Base-by-base conservation (phyloP, 1,140 invertebrate genomes). In the Dinothrombium tinctorium region DNA sequence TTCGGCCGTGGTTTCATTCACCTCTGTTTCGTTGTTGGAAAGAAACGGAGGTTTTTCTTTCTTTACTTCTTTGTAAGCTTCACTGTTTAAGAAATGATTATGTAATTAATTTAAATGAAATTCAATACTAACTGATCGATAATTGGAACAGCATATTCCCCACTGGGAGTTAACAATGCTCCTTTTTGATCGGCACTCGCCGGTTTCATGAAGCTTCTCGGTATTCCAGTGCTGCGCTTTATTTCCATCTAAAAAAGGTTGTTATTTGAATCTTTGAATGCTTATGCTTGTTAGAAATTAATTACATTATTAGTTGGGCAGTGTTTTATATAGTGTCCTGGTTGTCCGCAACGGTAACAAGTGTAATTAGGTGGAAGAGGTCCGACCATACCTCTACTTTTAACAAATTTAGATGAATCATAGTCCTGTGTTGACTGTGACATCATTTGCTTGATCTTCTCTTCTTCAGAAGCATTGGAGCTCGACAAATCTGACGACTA, bases 391-490 rank as follows among this genome's bases (percentile, higher is more conserved):
- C 20, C 40, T 17, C 36, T 24, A 37, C 19, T 33, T 32, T 40
- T n/a, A 15, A 64, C 73, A 71, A 70, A 92, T 83, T 83, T 90
- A 57, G 80, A 78, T 42, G 84, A 80, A 62, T 94, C 83, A 68
- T 94, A 98, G 56, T 90, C 87, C 55, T 76, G 74, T 35, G 83
- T 89, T 28, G 86, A 90, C 54, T 94, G 87, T 41, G 74, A 71
- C 70, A 95, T 92, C 77, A 95, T 90, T 46, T 82, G 83, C 55
- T 76, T 74, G 52, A 98, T 89, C 63, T 94, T 94, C 54, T 96
- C 87, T 53, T 90, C 82, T 64, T 98, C 90, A 22, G 77, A 77
- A 33, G 76, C 78, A 65, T 84, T 78, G 60, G 90, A 72, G 56
- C 71, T 75, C 19, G 77, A 73, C 45, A 94, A 64, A 67, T 94